These are phyloP conservation scores for Drosophila aff. DNA, from an alignment of 1,140 invertebrate genomes.

Conservation along the genomic window DNA sequence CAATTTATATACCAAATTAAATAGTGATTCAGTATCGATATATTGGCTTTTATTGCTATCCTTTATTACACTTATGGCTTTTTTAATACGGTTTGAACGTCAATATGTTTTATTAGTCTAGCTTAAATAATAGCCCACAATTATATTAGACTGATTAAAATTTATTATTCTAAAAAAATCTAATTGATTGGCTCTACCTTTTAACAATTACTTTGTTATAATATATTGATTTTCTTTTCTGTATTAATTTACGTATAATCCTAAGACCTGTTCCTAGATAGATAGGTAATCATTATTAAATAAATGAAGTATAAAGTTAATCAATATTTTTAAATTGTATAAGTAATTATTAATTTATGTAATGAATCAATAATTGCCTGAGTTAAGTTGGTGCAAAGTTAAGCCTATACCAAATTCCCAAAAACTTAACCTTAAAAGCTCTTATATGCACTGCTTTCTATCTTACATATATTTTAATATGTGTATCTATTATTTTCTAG, in stretches of 20 bases:
- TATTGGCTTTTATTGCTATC: no score
- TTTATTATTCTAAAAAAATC: no score
- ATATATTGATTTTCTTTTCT: background rate
- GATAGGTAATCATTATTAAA: background rate
- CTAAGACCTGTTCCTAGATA: background rate
- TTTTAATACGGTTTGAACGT: no score
- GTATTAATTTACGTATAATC: background rate
- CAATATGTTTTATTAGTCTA: no score
- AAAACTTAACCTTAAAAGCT: background rate
- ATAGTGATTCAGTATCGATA: no score
- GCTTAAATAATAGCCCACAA: no score
- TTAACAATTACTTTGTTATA: no score
- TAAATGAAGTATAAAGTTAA: background rate
- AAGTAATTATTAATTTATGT: background rate
- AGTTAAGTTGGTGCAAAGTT: no score
- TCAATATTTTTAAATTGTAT: background rate
- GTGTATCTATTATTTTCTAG: background rate
- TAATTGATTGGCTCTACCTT: no score
- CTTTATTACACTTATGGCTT: no score
- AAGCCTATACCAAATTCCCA: background rate
- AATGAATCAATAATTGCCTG: background rate
- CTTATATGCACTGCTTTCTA: background rate
- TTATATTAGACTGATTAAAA: no score
- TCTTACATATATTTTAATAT: background rate
- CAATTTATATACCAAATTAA: no score